Evolutionary conservation across 2,888 invertebrate genomes (phyloP), one percentile per base, ranked within the genome.

Genomic region (Trissonchulus latispiculum): DNA sequence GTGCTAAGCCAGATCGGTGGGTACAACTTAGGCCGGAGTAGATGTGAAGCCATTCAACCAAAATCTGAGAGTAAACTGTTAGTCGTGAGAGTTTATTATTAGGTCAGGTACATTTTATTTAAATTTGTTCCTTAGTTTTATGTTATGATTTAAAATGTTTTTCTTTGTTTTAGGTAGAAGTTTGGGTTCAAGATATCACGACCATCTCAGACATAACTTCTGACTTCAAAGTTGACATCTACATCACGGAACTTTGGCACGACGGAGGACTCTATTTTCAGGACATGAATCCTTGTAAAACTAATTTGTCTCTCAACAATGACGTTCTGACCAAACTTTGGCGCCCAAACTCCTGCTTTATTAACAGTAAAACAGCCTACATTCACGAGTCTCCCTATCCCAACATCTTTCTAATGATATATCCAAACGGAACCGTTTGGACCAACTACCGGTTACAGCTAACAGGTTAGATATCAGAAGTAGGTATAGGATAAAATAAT

Each of bases 341-440:
- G 73, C 70, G 48, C 23, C 73, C 73, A 1, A 73, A 73, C 31
- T 69, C 70, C 29, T 70, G 70, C 35, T 73, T 73, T 37, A 70
- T 73, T 31, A 73, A 73, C 61, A 37, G 48, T n/a, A 73, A 70
- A 36, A 59, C 37, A 2, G 81, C 81, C 2, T 77, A 78, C 59
- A 80, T 82, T 61, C 82, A 82, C 76, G 77, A 78, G 48, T 80
- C 80, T 23, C 82, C 82, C 28, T 82, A 82, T 75, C 77, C 78
- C 18, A 82, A 82, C 73, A 78, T 81, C 35, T 81, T 81, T 71
- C 77, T 81, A 23, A 81, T 81, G 81, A 75, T 82, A 18, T 82
- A 81, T 71, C 82, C 82, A 29, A 82, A 82, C 75, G 80, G 81
- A 37, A 81, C 82, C 2, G 77, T 82, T 28, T 82, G 82, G 82